Evolutionary conservation across 1,140 invertebrate genomes (phyloP).

Genomic region (Tribolium castaneum): DNA sequence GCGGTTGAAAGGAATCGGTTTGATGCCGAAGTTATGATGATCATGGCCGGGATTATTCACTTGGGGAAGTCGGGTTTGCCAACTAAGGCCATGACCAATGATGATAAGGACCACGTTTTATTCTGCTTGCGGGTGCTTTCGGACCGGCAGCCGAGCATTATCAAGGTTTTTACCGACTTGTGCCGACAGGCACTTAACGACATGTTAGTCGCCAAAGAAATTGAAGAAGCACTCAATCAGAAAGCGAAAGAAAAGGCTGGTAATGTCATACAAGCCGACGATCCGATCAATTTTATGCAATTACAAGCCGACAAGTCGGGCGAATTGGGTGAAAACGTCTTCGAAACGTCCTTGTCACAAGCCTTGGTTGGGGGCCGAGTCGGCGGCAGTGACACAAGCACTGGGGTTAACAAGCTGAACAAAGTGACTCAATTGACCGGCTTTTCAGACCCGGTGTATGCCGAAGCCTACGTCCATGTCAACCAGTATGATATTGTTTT

Average conservation of each 20-base stretch:
- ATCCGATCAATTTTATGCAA: conserved; percentile 89
- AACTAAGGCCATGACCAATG: conserved; percentile 89
- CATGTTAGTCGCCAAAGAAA: conserved; percentile 87
- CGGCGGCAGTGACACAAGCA: conserved; percentile 64
- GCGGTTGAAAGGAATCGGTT: conserved; percentile 78
- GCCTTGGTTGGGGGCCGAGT: conserved; percentile 79
- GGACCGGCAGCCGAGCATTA: conserved; percentile 76
- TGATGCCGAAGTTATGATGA: conserved; percentile 87
- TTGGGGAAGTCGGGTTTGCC: conserved; percentile 82
- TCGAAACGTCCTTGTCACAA: conserved; percentile 94
- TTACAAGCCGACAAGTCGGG: conserved; percentile 77
- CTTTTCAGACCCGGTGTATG: conserved; percentile 99
- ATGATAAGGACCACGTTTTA: conserved; percentile 93
- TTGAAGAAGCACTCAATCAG: conserved; percentile 71
- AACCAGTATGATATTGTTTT: conserved; percentile 99
- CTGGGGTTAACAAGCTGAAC: conserved; percentile 74
- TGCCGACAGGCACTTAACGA: conserved; percentile 85
- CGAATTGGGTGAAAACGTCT: conserved; percentile 90
- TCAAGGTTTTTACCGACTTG: conserved; percentile 80
- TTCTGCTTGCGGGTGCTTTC: conserved; percentile 85
- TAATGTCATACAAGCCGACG: conserved; percentile 85
- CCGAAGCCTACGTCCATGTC: conserved; percentile 98
- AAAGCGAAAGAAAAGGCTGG: conserved; percentile 78
- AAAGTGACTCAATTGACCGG: conserved; percentile 99
- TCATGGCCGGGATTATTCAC: conserved; percentile 89